These are phyloP conservation scores for Drosophila aff. DNA, from an alignment of 1,140 invertebrate genomes.

Conservation along the genomic window DNA sequence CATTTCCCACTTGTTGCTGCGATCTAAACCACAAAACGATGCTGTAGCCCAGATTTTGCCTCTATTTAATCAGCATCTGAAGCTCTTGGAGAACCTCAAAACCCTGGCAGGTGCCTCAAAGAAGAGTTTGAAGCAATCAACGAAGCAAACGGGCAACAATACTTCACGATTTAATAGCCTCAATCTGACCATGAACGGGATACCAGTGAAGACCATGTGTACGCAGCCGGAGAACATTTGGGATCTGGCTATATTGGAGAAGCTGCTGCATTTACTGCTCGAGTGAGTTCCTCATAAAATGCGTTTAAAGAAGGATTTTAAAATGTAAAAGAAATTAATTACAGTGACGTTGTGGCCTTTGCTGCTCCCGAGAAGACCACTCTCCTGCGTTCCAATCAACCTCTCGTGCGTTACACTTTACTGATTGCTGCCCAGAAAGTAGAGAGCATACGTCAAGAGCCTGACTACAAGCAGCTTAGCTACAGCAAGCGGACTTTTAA, in stretches of 20 bases:
- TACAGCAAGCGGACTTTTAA: constrained; percentile 75
- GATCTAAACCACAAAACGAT: constrained; percentile 66
- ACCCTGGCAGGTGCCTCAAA: constrained; percentile 48
- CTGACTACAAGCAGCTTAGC: constrained; percentile 75
- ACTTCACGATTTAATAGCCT: constrained; percentile 25
- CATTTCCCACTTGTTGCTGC: constrained; percentile 65
- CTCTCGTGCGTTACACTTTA: constrained; percentile 72
- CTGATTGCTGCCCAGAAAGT: constrained; percentile 55
- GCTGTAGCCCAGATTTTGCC: constrained; percentile 58
- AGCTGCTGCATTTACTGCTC: constrained; percentile 64
- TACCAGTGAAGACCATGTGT: constrained; percentile 63
- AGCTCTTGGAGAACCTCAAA: constrained; percentile 53
- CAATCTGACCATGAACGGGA: constrained; percentile 69
- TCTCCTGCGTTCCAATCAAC: constrained; percentile 59
- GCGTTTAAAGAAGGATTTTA: too few species aligned
- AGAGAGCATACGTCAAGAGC: constrained; percentile 65
- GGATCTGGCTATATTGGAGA: constrained; percentile 72
- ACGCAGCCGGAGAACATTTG: constrained; percentile 75
- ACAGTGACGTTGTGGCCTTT: constrained; percentile 75
- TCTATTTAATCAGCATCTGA: constrained; percentile 72
- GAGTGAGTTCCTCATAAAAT: constrained; percentile 53
- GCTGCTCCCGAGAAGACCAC: constrained; percentile 54
- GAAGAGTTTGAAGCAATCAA: constrained; percentile 53
- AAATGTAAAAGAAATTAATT: neutral
- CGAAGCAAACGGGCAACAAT: constrained; percentile 37